Evolutionary conservation across 2,888 invertebrate species (phyloP).

Genomic region (Amblyteles armatorius): DNA sequence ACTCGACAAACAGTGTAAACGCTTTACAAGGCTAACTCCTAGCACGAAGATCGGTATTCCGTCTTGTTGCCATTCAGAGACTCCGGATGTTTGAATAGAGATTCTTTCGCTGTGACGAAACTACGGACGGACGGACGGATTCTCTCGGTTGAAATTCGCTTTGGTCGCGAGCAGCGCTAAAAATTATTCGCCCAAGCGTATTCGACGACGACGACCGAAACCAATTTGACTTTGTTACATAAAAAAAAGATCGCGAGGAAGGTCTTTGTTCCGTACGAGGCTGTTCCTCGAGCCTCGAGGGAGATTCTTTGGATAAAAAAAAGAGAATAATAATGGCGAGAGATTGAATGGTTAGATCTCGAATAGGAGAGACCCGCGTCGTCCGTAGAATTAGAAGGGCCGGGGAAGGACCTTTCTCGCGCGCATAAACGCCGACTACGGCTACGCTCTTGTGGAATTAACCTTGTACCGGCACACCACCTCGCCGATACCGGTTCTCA

Average conservation of each 20-base stretch:
- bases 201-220: not conserved
- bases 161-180: not conserved
- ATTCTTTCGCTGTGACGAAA: not conserved
- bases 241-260: not conserved
- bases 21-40: slow-evolving; percentile 2
- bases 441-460: slow-evolving; percentile 39
- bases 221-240: not conserved
- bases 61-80: not conserved
- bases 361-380: not conserved
- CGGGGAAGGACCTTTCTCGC: slow-evolving; percentile 36
- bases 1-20: not conserved
- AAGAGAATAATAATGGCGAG: not conserved
- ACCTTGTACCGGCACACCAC: slow-evolving; percentile 55
- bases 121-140: not conserved
- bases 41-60: not conserved
- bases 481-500: slow-evolving; percentile 54
- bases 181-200: not conserved
- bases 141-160: not conserved
- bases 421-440: slow-evolving; percentile 14
- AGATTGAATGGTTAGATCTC: not conserved
- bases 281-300: not conserved
- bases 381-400: slow-evolving; percentile 27
- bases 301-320: too few relatives aligned
- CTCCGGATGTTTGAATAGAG: slow-evolving; percentile 12
- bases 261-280: not conserved